A percentile compares a stretch with the other conserved stretches of the same genome.
phyloP scores from a whole-genome alignment of 2,797 vertebrate genomes.

The Sebastes itinus region DNA sequence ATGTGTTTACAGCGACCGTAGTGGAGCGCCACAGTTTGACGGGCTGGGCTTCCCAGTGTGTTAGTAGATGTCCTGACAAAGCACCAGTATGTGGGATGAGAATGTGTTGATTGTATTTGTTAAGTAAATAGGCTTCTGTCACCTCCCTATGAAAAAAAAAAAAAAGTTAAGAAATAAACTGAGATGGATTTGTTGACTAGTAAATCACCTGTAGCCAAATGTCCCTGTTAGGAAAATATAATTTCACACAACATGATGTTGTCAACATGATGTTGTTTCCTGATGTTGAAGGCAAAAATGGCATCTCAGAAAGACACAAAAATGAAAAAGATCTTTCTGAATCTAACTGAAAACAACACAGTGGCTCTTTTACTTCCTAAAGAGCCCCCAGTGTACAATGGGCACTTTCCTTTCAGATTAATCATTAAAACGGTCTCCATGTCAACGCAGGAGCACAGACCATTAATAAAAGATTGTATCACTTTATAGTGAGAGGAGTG shows the following conservation, averaged over 20 bases:
- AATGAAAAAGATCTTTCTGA: not conserved
- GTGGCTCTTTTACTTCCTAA: conserved; percentile 19
- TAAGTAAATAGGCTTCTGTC: not conserved
- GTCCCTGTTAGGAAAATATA: not conserved
- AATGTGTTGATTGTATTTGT: not conserved
- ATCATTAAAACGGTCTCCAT: conserved; percentile 78
- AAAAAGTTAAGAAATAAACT: not conserved
- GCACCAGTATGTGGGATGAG: not conserved
- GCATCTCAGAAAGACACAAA: not conserved
- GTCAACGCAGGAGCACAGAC: conserved; percentile 63
- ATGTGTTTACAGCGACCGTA: not conserved
- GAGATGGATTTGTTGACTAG: not conserved
- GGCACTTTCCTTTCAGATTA: conserved; percentile 72
- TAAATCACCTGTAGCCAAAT: not conserved
- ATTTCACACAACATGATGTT: not conserved
- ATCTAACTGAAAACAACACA: conserved; percentile 21
- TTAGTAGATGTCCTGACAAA: not conserved
- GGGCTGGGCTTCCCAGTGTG: not conserved
- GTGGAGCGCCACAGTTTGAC: not conserved
- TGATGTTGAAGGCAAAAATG: not conserved
- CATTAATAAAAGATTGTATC: conserved; percentile 80
- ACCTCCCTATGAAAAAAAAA: not conserved
- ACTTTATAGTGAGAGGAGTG: conserved; percentile 59
- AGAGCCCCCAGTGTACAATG: conserved; percentile 40
- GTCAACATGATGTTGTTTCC: not conserved